Base-by-base conservation (phyloP, 2,888 invertebrate genomes). In the Sisyra terminalis region DNA sequence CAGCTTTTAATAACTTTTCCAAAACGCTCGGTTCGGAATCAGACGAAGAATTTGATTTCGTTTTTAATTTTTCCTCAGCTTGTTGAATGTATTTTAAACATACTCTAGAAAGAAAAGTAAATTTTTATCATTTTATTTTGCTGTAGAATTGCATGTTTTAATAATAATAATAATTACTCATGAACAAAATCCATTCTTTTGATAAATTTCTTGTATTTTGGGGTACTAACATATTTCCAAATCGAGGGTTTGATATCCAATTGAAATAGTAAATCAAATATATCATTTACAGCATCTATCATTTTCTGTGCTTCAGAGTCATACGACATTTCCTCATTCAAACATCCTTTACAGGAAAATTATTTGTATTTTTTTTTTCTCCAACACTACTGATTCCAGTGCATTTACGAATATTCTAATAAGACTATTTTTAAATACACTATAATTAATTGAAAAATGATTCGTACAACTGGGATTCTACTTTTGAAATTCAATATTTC, bases 1-100 rank as follows among this genome's bases (percentile, higher is more conserved):
- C 73, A 14, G 73, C 65, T 6, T 65, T 65, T n/a, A 76, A 56
- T 17, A 82, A 54, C 50, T 72, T 73, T 55, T 80, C 75, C 45
- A 81, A 59, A 14, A 81, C 65, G 53, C 79, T 78, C 46, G 66
- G 63, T n/a, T 67, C 64, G 48, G 67, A 60, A 11, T 66, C 62
- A 16, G 64, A 58, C n/a, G 66, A 53, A 9, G 60, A 57, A 24
- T 59, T 2, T 45, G n/a, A 51, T 51, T 15, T 53, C 48, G 3
- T 51, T 48, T 37, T 53, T 40, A 49, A 50, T 50, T 46, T 56
- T 18, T 43, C 44, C 14, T 53, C 42, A 4, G 56, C 52, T 47
- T 53, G 50, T 24, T 55, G 48, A 35, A 58, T 55, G 43, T 55
- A 53, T 47, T 56, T 58, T 35, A 50, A 42, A 15, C 50, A 50